Base-by-base conservation (phyloP, 2,113 vertebrate genomes). In the Cyprinodon tularosa region DNA sequence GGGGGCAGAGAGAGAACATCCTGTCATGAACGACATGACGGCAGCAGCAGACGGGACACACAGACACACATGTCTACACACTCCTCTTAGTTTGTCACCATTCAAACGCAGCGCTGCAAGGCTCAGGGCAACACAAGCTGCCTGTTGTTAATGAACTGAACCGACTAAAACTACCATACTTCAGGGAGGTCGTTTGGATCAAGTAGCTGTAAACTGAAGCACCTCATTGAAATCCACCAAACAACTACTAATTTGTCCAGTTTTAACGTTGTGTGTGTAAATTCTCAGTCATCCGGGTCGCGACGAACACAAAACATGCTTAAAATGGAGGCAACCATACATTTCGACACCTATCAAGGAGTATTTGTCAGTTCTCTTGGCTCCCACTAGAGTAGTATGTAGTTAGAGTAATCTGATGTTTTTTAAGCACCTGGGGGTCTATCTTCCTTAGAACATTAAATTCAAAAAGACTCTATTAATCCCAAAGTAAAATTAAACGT, bases 21-120 rank as follows among this genome's bases (percentile, higher is more conserved):
- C 91, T 93, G 93, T 91, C 93, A 91, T n/a, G 76, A 84, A 69
- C 84, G 64, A 85, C 84, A 84, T 77, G 68, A 86, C 70, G 81
- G 88, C 84, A 81, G 83, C 75, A 82, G 80, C 90, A 93, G 90
- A 91, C 86, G 87, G 90, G 77, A 66, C 47, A 47, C 61, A 68
- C 68, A 37, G 71, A 65, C 73, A 65, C 67, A 64, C 74, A 66
- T 68, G 62, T 45, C 44, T 45, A 45, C 44, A 45, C 44, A 45
- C 44, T 45, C 44, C 44, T 45, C 44, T 45, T 45, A 11, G 44
- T 45, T 45, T 45, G 44, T 45, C 44, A 12, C 11, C 8, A 37
- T 64, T 39, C 64, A 44, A 64, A 78, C 79, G 76, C 67, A 76
- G 42, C 44, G 65, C 70, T 47, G 15, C 45, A 77, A 71, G 66